A percentile compares a stretch with the other conserved stretches of the same genome.
phyloP scores from a whole-genome alignment of 30 jellyfish, hydroid and myxozoan genomes.

The Pelagia noctiluca region DNA sequence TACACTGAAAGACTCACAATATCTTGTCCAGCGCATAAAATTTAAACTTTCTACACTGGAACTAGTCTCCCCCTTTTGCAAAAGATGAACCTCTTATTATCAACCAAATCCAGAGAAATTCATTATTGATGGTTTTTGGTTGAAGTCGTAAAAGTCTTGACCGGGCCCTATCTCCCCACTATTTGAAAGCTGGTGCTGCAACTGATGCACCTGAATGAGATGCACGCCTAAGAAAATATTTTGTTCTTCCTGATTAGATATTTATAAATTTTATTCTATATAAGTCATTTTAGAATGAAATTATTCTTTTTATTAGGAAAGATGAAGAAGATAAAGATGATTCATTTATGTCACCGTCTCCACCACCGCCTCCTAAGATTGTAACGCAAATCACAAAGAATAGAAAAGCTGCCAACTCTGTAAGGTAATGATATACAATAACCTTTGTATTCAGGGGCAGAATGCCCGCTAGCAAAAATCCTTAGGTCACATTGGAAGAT shows the following conservation, averaged over 20 bases:
- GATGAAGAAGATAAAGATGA: neutral
- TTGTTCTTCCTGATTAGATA: neutral
- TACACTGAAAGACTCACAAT: no score
- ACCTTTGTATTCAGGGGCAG: neutral
- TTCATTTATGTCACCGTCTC: neutral
- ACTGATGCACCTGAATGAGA: neutral
- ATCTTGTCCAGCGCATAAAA: no score
- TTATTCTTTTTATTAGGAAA: no score
- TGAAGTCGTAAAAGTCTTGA: no score
- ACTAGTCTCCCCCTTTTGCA: no score
- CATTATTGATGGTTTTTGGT: no score
- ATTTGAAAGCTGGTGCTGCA: neutral
- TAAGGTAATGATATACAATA: neutral
- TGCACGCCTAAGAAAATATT: no score
- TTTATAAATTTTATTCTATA: no score
- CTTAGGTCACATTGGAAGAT: no score
- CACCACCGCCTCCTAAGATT: conserved; percentile 5
- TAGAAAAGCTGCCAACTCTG: neutral
- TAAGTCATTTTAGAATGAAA: neutral
- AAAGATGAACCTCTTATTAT: no score
- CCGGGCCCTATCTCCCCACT: neutral
- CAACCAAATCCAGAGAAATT: no score
- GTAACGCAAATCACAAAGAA: neutral
- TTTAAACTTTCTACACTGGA: no score
- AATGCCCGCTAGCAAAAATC: neutral